Conservation (phyloP, 2,888 invertebrate species). For the Agrochola lychnidis region DNA sequence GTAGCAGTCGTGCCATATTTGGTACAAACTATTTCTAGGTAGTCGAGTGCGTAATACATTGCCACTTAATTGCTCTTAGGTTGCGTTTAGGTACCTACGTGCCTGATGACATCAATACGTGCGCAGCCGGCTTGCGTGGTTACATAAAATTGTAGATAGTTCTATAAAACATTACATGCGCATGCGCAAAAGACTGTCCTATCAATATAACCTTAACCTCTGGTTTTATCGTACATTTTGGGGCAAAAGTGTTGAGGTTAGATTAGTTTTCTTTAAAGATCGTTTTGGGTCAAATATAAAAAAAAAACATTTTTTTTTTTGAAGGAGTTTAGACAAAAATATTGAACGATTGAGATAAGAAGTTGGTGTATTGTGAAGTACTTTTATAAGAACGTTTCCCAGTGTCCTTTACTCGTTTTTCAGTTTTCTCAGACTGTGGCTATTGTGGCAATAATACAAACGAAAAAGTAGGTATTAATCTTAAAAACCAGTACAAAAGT, state of each 20-base stretch:
- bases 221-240: background rate
- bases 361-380: background rate
- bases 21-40: slow-evolving; percentile 24
- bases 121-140: background rate
- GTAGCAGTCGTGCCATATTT: slow-evolving; percentile 9
- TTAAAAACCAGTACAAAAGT: background rate
- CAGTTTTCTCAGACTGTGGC: background rate
- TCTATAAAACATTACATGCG: background rate
- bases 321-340: background rate
- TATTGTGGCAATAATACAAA: background rate
- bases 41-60: background rate
- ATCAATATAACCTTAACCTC: slow-evolving; percentile 10
- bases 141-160: background rate
- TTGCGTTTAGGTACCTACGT: background rate
- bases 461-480: background rate
- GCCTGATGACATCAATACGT: background rate
- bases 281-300: background rate
- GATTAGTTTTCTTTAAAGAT: background rate
- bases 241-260: background rate
- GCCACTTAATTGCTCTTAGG: background rate
- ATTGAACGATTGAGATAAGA: background rate
- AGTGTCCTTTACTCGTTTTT: background rate
- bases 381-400: background rate
- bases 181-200: background rate
- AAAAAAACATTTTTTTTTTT: background rate